Evolutionary conservation across 2,888 invertebrate genomes (phyloP), one percentile per base, ranked within the genome.

Genomic region (Coleophora deauratella): DNA sequence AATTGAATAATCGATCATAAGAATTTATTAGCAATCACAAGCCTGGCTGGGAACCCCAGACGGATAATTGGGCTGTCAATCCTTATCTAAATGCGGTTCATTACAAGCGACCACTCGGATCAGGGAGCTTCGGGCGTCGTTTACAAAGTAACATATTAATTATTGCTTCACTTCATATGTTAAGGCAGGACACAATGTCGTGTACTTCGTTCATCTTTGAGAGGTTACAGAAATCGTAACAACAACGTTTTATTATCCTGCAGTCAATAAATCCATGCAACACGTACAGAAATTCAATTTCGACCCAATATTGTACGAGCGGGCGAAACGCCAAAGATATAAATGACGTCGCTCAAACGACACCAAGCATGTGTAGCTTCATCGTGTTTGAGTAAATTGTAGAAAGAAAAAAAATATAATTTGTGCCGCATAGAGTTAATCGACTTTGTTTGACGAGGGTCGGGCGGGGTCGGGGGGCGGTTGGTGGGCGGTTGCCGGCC

Each of bases 361-460:
- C 54, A 44, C 45, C 46, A 54, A 62, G 61, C 62, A 63, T 59
- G 55, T 60, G 59, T 56, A 47, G 38, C 40, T 32, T 32, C 41
- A 35, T 32, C 39, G 37, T 39, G 44, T 45, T 21, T 55, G 58
- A 62, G 67, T 62, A 60, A 66, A 69, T 65, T 46, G 55, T 62
- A 63, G 71, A 67, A 64, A 71, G 3, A 21, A 21, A 21, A 21
- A 21, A 21, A 21, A 21, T 21, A 71, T 76, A 77, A 79, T 77
- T 79, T 74, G 71, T 70, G 66, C 69, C 64, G 66, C 62, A 74
- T 76, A 74, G 66, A 66, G 72, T 78, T 81, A 84, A 85, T 84
- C 79, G 79, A 78, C 46, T 43, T 41, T 46, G 68, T 71, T 77
- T 84, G 84, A 84, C 76, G 74, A 79, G 84, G 84, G 84, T 85